A percentile compares a stretch with the other conserved stretches of the same genome.
These are phyloP conservation scores for Percina caprodes DNA, from an alignment of 2,113 vertebrate genomes.

Conservation along the genomic window DNA sequence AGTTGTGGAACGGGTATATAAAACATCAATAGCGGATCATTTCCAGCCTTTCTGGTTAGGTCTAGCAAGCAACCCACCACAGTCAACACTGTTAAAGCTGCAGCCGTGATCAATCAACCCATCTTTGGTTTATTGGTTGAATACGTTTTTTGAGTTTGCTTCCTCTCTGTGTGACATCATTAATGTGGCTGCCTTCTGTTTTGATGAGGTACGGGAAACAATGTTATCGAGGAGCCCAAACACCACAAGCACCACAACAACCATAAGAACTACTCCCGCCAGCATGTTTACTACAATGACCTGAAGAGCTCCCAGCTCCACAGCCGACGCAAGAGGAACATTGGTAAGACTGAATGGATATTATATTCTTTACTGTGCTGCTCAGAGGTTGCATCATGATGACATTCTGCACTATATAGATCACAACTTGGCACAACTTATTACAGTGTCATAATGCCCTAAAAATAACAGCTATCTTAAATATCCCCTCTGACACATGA, in stretches of 20 bases:
- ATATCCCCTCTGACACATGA: slow-evolving; percentile 28
- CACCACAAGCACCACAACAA: slow-evolving; percentile 84
- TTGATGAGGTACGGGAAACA: slow-evolving; percentile 86
- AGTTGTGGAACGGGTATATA: slow-evolving; percentile 65
- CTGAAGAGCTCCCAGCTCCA: slow-evolving; percentile 91
- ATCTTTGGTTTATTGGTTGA: slow-evolving; percentile 40
- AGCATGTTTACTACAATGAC: slow-evolving; percentile 85
- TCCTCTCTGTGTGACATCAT: slow-evolving; percentile 57
- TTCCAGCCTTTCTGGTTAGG: slow-evolving; percentile 38
- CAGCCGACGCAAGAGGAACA: slow-evolving; percentile 92
- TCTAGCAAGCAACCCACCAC: slow-evolving; percentile 41
- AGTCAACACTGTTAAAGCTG: slow-evolving; percentile 36
- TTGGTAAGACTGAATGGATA: slow-evolving; percentile 86
- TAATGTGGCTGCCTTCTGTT: slow-evolving; percentile 76
- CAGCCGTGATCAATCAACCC: slow-evolving; percentile 30
- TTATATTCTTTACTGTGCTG: neutral
- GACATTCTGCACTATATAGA: slow-evolving; percentile 19
- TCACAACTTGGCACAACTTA: slow-evolving; percentile 36
- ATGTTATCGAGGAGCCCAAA: slow-evolving; percentile 89
- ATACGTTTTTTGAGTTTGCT: slow-evolving; percentile 25
- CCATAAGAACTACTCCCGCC: slow-evolving; percentile 80
- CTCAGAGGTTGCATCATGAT: slow-evolving; percentile 49
- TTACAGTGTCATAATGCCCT: slow-evolving; percentile 25
- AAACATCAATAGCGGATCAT: slow-evolving; percentile 57
- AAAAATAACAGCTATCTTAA: slow-evolving; percentile 52